A percentile compares a stretch with the other conserved stretches of the same genome.
Conservation (phyloP, 2,797 vertebrate genomes). For the Argentina silus region DNA sequence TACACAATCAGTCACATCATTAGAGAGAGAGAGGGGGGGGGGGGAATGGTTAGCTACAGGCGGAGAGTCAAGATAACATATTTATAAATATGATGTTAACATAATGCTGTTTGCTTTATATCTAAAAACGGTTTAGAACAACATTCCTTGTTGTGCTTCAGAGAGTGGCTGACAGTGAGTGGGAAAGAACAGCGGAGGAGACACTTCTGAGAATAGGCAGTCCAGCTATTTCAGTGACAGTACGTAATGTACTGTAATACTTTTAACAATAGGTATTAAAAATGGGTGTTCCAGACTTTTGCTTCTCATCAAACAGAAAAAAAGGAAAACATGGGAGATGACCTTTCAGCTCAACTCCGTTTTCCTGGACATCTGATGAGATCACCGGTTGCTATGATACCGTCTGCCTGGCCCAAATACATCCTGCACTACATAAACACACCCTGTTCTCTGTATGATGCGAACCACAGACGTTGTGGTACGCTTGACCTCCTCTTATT, state of each 20-base stretch:
- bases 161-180: conserved; percentile 23
- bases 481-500: conserved; percentile 55
- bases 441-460: conserved; percentile 38
- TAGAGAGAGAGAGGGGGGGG: too few relatives aligned
- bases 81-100: neutral
- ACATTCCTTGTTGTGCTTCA: conserved; percentile 9
- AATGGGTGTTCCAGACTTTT: conserved; percentile 30
- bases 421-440: conserved; percentile 51
- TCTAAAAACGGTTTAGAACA: conserved; percentile 9
- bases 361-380: conserved; percentile 43
- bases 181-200: conserved; percentile 18
- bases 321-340: conserved; percentile 35
- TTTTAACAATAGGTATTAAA: conserved; percentile 43
- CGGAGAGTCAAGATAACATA: too few relatives aligned
- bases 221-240: conserved; percentile 31
- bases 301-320: conserved; percentile 35
- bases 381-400: conserved; percentile 52
- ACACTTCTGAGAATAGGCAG: conserved; percentile 20
- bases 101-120: neutral
- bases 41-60: too few relatives aligned
- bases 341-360: conserved; percentile 21
- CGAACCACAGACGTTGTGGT: conserved; percentile 32
- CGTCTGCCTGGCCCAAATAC: conserved; percentile 52
- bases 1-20: neutral
- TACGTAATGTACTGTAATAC: conserved; percentile 17